Conservation (phyloP, 2,888 invertebrate species). For the Drosophila robusta region DNA sequence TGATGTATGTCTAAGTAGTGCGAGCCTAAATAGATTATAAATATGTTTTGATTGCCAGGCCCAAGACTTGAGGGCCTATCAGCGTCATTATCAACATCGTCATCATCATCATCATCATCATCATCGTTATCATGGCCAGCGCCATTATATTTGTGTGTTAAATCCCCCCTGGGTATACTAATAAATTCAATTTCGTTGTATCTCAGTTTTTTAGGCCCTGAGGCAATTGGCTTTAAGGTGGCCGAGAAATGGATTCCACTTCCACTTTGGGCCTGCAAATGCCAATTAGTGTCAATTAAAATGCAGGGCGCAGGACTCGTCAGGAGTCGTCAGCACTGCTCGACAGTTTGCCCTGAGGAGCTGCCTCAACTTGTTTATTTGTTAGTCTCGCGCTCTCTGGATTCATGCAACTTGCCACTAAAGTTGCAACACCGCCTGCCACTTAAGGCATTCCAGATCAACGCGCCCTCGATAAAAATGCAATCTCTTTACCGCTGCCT, state of each 20-base stretch:
- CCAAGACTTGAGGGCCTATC: slow-evolving; percentile 1
- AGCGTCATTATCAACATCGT: neutral
- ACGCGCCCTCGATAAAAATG: slow-evolving; percentile 9
- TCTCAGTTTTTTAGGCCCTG: slow-evolving; percentile 4
- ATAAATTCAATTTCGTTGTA: slow-evolving; percentile 58
- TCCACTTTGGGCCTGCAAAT: slow-evolving; percentile 42
- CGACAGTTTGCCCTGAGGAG: neutral
- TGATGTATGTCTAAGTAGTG: slow-evolving; percentile 53
- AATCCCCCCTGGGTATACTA: neutral
- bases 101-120: neutral
- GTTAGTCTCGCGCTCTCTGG: neutral
- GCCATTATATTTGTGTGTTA: neutral
- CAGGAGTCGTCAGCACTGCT: neutral
- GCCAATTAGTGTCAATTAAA: slow-evolving; percentile 70
- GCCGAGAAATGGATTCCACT: slow-evolving; percentile 51
- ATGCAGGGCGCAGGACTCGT: slow-evolving; percentile 25
- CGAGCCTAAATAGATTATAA: slow-evolving; percentile 68
- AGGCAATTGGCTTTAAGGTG: slow-evolving; percentile 30
- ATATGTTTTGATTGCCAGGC: slow-evolving; percentile 57
- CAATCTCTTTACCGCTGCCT: slow-evolving; percentile 11
- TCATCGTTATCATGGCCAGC: neutral
- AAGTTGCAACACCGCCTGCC: slow-evolving; percentile 21
- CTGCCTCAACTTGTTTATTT: neutral
- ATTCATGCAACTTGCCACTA: neutral
- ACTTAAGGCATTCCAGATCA: slow-evolving; percentile 41